Percentiles rank a stretch among this genome's conserved stretches.
Conservation (phyloP, 64 coral and sea anemone species). For the Montipora efflorescens region DNA sequence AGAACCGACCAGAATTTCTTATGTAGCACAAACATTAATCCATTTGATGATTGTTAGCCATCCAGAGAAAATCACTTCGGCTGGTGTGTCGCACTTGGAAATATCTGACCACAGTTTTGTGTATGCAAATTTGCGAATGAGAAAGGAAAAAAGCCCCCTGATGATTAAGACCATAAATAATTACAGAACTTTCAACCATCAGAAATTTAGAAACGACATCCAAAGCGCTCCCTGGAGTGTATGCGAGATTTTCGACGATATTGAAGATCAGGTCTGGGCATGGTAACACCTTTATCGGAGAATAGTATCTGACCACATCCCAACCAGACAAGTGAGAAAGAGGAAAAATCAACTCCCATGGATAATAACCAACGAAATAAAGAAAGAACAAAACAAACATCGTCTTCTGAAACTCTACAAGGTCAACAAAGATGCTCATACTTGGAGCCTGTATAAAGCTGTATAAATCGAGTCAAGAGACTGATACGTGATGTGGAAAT, state of each 20-base stretch:
- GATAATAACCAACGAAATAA: too few relatives aligned
- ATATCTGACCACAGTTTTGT: too few relatives aligned
- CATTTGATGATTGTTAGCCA: too few relatives aligned
- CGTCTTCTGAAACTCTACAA: neutral
- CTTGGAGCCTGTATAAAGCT: neutral
- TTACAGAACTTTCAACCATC: conserved; percentile 23
- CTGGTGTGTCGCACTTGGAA: neutral
- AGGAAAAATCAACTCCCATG: too few relatives aligned
- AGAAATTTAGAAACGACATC: conserved; percentile 33
- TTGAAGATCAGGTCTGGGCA: conserved; percentile 56
- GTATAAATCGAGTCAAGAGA: neutral
- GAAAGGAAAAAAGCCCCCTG: conserved; percentile 2
- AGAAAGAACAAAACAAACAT: too few relatives aligned
- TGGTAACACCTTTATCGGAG: conserved; percentile 27
- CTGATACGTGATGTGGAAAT: conserved; percentile 2
- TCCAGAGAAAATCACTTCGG: too few relatives aligned
- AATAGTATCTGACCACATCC: conserved; percentile 23
- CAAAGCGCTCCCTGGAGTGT: conserved; percentile 33
- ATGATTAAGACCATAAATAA: conserved; percentile 19
- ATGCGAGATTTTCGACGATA: conserved; percentile 13
- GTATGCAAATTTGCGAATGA: too few relatives aligned
- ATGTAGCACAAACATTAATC: too few relatives aligned
- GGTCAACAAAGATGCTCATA: conserved; percentile 7
- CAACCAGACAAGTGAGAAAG: conserved; percentile 31
- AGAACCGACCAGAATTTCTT: too few relatives aligned